Conservation (phyloP, 2,113 vertebrate genomes). For the Alces alces region DNA sequence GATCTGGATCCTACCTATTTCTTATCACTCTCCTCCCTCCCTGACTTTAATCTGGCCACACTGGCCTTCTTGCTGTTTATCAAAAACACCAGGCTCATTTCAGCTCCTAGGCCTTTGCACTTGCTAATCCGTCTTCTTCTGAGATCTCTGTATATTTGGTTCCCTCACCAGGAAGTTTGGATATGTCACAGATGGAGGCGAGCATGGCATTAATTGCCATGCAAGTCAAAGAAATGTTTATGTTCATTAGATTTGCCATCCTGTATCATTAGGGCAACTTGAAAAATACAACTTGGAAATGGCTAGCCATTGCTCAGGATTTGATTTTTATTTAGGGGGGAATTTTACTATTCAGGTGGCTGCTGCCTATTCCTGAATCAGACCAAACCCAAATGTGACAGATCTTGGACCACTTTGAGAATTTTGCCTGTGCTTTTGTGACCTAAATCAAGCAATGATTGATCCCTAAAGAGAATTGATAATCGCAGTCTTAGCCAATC, state of each 20-base stretch:
- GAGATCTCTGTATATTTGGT: background rate
- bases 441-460: background rate
- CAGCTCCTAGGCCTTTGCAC: background rate
- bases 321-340: background rate
- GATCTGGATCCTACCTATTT: background rate
- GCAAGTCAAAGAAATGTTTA: background rate
- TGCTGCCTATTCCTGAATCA: background rate
- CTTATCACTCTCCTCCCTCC: background rate
- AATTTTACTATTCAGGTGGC: conserved; percentile 11
- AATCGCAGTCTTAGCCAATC: background rate
- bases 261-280: background rate
- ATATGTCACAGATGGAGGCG: background rate
- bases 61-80: background rate
- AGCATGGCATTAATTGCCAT: background rate
- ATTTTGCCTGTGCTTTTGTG: background rate
- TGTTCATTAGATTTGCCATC: background rate
- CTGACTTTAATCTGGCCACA: background rate
- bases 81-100: background rate
- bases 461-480: background rate
- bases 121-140: background rate
- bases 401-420: background rate
- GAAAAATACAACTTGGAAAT: background rate
- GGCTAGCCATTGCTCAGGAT: background rate
- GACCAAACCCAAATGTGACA: background rate
- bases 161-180: background rate